Evolutionary conservation across 2,888 invertebrate genomes (phyloP), one percentile per base, ranked within the genome.

Genomic region (Chorisops tibialis): DNA sequence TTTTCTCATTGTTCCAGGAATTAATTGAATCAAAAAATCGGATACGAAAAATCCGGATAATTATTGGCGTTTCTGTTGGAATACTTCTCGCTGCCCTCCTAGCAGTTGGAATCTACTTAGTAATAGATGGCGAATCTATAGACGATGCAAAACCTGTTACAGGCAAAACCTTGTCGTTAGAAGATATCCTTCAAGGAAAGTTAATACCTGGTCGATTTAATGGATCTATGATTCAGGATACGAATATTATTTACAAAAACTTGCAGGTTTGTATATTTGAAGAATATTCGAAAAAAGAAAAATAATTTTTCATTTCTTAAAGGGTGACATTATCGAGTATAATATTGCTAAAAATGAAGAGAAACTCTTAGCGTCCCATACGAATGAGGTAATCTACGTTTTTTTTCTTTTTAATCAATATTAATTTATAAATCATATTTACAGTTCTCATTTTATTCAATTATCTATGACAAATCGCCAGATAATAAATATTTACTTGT

Each of bases 201-300:
- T 84, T 87, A 65, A 78, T 83, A 12, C 81, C 90, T 0, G 81
- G 81, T 63, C 80, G 83, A 43, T 92, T 92, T 75, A 92, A 92
- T 75, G 92, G 87, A 58, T 93, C 93, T 92, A 81, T 89, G 62
- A 84, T 87, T 74, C 90, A 83, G 70, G 82, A 79, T 65, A n/a
- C n/a, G n/a, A 84, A 85, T 70, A 79, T 89, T 64, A 74, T 89
- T 66, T 89, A 82, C 75, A 82, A 83, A 61, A 84, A 85, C 69
- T 72, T 69, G 24, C 74, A 79, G 64, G 85, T 84, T 5, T 82
- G 21, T 61, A n/a, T n/a, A n/a, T n/a, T n/a, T 41, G n/a, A 41
- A 12, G n/a, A 16, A n/a, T 14, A 16, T 6, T 4, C n/a, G 16
- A n/a, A 14, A 18, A 38, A 21, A 11, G 1, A 51, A 47, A 37